Evolutionary conservation across 2,797 vertebrate species (phyloP).

Genomic region (Emydoidea blandingii): DNA sequence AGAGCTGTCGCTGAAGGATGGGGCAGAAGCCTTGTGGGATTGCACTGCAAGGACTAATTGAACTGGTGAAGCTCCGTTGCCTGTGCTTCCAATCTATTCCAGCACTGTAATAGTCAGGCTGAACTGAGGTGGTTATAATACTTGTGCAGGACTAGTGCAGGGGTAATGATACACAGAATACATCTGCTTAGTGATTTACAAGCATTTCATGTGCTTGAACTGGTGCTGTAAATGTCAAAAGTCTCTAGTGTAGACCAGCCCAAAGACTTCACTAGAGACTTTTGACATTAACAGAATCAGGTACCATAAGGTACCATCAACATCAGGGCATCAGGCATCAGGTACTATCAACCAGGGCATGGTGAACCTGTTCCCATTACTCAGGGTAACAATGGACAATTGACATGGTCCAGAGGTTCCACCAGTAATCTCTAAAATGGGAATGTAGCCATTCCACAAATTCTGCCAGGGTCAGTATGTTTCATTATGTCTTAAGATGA

Average conservation of each 20-base stretch:
- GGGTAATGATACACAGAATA: not conserved
- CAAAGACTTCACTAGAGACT: not conserved
- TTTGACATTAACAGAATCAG: not conserved
- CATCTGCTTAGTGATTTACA: not conserved
- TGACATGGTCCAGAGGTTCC: not conserved
- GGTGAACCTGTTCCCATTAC: not conserved
- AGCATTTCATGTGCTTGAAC: not conserved
- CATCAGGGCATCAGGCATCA: too few relatives aligned
- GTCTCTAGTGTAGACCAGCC: fast-evolving
- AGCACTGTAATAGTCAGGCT: not conserved
- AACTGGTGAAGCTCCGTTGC: not conserved
- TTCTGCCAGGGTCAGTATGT: not conserved
- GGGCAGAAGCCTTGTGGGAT: not conserved
- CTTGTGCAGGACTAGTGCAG: not conserved
- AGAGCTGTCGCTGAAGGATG: not conserved
- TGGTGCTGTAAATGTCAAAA: not conserved
- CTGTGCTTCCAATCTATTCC: not conserved
- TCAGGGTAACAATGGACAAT: not conserved
- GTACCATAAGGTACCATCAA: not conserved
- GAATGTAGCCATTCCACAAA: not conserved
- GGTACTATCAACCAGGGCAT: not conserved
- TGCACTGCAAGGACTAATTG: not conserved
- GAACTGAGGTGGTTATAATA: not conserved
- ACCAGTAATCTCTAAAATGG: not conserved
- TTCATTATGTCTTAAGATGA: not conserved